Evolutionary conservation across 2,113 vertebrate genomes (phyloP).

Genomic region (Oreochromis tanganicae): DNA sequence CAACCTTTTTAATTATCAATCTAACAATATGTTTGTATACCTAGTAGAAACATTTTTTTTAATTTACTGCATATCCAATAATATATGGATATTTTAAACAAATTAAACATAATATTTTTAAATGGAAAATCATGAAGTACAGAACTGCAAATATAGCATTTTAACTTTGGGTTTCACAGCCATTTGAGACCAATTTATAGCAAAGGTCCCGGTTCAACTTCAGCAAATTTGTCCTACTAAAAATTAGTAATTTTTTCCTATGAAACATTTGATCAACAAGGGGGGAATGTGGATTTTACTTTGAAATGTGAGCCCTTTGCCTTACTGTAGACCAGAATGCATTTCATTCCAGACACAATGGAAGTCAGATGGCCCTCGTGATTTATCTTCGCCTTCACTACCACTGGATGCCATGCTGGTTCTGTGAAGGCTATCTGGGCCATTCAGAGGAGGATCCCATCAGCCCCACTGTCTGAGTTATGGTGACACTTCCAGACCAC

Average conservation of each 20-base stretch:
- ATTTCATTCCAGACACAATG: conserved; percentile 19
- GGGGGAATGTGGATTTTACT: neutral
- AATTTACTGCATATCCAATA: neutral
- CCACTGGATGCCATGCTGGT: conserved; percentile 20
- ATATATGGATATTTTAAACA: neutral
- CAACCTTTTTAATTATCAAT: neutral
- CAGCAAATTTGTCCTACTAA: neutral
- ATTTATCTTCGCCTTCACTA: conserved; percentile 41
- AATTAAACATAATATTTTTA: neutral
- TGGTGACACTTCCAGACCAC: conserved; percentile 45
- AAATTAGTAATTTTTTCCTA: accelerated
- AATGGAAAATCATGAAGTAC: neutral
- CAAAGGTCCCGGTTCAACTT: neutral
- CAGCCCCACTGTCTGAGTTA: conserved; percentile 65
- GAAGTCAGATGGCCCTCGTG: conserved; percentile 11
- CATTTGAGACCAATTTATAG: neutral
- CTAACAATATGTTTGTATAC: neutral
- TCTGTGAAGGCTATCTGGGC: conserved; percentile 64
- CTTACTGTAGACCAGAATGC: neutral
- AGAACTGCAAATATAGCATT: neutral
- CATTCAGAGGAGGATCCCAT: conserved; percentile 65
- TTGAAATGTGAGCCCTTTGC: conserved; percentile 7
- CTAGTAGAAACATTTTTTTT: neutral
- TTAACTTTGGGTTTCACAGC: neutral
- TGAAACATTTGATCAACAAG: neutral